Evolutionary conservation across 2,888 invertebrate species (phyloP).

Genomic region (Gastracanthus pulcherrimus): DNA sequence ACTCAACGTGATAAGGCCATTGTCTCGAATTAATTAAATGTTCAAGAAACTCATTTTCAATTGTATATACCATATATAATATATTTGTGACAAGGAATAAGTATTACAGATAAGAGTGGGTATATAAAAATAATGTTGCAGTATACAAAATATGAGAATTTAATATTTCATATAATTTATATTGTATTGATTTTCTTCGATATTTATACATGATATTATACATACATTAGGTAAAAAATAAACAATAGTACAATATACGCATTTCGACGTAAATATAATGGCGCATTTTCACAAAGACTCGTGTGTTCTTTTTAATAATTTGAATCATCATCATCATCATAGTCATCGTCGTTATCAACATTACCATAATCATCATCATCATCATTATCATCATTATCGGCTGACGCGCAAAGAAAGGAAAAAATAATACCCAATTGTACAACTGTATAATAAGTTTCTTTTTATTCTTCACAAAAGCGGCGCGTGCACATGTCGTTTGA

Average conservation of each 20-base stretch:
- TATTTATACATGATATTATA: slow-evolving; percentile 57
- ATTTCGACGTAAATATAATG: slow-evolving; percentile 31
- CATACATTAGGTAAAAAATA: slow-evolving; percentile 56
- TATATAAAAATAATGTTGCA: slow-evolving; percentile 34
- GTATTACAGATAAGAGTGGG: background rate
- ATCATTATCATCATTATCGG: background rate
- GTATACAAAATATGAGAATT: slow-evolving; percentile 49
- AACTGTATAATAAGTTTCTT: background rate
- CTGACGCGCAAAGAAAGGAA: background rate
- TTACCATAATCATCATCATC: background rate
- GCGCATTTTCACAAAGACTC: slow-evolving; percentile 1
- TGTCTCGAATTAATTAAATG: background rate
- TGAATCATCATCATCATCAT: background rate
- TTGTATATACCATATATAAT: too few relatives aligned
- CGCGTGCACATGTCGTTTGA: background rate
- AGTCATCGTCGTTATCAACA: background rate
- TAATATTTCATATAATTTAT: slow-evolving; percentile 53
- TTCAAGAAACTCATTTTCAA: background rate
- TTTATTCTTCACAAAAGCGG: background rate
- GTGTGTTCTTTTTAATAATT: background rate
- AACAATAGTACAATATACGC: slow-evolving; percentile 43
- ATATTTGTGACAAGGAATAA: background rate
- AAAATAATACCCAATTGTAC: background rate
- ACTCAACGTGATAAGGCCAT: background rate
- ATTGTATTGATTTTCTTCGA: slow-evolving; percentile 44